Evolutionary conservation across 2,797 vertebrate genomes (phyloP).

Genomic region (Gallirallus australis): DNA sequence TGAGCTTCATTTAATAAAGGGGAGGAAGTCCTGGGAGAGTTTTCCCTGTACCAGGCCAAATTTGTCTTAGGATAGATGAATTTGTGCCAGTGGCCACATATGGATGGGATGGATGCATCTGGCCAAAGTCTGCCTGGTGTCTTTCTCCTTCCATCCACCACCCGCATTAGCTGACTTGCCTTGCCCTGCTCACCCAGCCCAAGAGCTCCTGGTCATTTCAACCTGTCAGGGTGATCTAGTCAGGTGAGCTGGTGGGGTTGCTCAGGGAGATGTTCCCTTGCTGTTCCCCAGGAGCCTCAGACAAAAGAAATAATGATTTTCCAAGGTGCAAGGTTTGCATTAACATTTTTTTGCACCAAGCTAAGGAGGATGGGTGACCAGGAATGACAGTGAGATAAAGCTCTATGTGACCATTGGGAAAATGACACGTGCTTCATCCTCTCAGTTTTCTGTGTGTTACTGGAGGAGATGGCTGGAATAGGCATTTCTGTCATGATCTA

Average conservation of each 20-base stretch:
- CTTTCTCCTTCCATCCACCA: not conserved
- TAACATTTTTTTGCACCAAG: not conserved
- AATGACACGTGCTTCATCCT: not conserved
- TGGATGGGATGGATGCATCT: not conserved
- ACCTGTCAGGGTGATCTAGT: not conserved
- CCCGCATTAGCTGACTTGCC: not conserved
- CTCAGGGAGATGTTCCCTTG: not conserved
- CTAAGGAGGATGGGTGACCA: slow-evolving; percentile 1
- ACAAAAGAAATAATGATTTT: not conserved
- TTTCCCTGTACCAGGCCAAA: not conserved
- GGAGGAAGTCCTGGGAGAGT: not conserved
- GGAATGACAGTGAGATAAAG: not conserved
- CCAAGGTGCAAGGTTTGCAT: slow-evolving; percentile 8
- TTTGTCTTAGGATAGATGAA: not conserved
- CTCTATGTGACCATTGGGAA: not conserved
- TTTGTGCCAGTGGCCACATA: not conserved
- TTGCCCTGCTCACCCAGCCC: not conserved
- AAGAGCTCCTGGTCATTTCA: not conserved
- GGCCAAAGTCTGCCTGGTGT: not conserved
- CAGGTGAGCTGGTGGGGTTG: not conserved
- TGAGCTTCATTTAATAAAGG: not conserved
- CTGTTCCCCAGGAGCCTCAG: not conserved
- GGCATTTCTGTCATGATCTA: not conserved
- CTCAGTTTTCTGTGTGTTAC: not conserved
- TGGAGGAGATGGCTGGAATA: not conserved